phyloP scores from a whole-genome alignment of 37 sponge, comb jelly and placozoan species.

The Geodia barretti region DNA sequence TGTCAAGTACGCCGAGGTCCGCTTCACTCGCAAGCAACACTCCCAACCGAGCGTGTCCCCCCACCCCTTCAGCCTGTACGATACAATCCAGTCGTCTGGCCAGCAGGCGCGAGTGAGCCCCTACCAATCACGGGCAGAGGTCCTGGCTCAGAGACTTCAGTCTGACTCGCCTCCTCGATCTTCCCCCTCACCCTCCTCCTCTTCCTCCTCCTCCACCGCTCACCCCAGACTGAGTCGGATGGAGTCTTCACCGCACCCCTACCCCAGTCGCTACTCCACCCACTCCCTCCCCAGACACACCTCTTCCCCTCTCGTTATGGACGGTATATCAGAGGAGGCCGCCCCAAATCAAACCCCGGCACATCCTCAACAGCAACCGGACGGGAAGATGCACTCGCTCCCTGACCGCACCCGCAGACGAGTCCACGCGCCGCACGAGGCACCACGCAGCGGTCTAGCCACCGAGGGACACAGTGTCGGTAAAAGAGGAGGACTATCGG shows the following conservation, averaged over 20 bases:
- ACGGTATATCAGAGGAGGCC: background rate
- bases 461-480: background rate
- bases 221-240: background rate
- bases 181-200: background rate
- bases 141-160: constrained; percentile 27
- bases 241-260: constrained; percentile 43
- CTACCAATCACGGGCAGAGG: constrained; percentile 37
- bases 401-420: background rate
- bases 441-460: background rate
- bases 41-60: background rate
- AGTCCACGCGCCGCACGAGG: background rate
- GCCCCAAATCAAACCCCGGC: background rate
- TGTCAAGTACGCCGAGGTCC: constrained; percentile 62
- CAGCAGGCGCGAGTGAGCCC: constrained; percentile 3
- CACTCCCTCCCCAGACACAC: background rate
- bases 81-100: constrained; percentile 1
- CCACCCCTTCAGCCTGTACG: constrained; percentile 31
- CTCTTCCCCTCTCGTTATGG: constrained; percentile 4
- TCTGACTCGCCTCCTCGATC: background rate
- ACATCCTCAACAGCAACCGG: background rate
- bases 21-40: background rate
- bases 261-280: constrained; percentile 16
- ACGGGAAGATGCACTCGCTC: background rate
- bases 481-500: background rate
- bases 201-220: background rate